Base-by-base conservation (phyloP, 2,888 invertebrate genomes). In the Coremacera marginata region DNA sequence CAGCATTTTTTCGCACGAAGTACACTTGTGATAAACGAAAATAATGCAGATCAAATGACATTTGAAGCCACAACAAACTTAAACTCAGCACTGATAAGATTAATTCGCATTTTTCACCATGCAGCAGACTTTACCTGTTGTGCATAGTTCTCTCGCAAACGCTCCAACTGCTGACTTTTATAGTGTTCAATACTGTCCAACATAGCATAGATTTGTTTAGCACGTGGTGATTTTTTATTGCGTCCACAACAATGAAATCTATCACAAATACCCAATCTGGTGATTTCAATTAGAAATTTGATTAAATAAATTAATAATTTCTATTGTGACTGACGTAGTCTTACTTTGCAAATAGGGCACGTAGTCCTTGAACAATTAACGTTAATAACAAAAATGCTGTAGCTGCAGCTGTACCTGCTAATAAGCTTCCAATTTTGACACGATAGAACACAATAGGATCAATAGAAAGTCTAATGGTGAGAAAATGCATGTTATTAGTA, bases 181-280 rank as follows among this genome's bases (percentile, higher is more conserved):
- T 97, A 96, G 82, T 93, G 94, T 87, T 97, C 97, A 83, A 97
- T 95, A 89, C 94, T 95, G 87, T 97, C 97, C 84, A 97, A 90
- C 93, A 97, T 95, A 82, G 94, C 94, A 86, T 94, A 94, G 81
- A 97, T 94, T 88, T 96, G 96, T 78, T 95, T 93, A 34, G 95
- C 93, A 76, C 95, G 92, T 9, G 96, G 95, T 25, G 95, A 94
- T 79, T 92, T 92, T 70, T 92, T 92, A 80, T 92, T 93, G 79
- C 93, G 93, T 81, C 93, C 93, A 85, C 95, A 95, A 88, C 95
- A 95, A 84, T 85, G 85, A 81, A 94, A 94, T 86, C 90, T 90
- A 79, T 95, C 93, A 86, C 93, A 90, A 70, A 94, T 90, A 76
- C 93, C 94, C 73, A 77, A 83, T 79, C 83, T 85, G 27, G 79